Conservation (phyloP, 2,113 vertebrate genomes). For the Australoheros scitulus region DNA sequence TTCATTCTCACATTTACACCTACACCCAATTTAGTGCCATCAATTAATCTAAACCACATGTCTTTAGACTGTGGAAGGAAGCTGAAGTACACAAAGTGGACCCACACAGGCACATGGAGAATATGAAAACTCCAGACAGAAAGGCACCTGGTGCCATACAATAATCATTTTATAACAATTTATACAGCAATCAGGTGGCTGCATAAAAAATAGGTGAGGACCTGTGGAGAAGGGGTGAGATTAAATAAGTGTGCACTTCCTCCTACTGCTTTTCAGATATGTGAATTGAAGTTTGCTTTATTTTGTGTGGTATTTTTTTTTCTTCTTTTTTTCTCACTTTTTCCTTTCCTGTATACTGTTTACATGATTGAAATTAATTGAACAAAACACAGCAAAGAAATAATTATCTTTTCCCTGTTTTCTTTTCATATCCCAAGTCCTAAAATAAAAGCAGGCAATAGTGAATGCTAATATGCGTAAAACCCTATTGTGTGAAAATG, state of each 20-base stretch:
- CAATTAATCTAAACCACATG: too few species aligned
- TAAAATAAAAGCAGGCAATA: background rate
- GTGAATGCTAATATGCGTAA: background rate
- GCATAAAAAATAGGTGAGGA: too few species aligned
- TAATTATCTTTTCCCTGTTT: background rate
- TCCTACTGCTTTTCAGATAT: too few species aligned
- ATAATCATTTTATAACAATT: too few species aligned
- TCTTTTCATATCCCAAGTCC: background rate
- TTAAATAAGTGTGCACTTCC: background rate
- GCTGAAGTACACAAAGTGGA: too few species aligned
- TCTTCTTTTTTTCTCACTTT: too few species aligned
- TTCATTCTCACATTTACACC: background rate
- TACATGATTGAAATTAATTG: background rate
- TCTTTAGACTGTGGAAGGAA: too few species aligned
- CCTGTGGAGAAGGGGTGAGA: background rate
- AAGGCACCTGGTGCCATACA: too few species aligned
- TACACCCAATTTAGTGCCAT: background rate
- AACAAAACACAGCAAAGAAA: background rate
- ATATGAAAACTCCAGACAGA: background rate
- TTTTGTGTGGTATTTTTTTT: too few species aligned
- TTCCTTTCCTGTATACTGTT: background rate
- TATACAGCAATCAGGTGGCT: too few species aligned
- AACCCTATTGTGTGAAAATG: background rate
- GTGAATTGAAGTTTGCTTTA: too few species aligned
- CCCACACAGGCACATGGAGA: background rate